phyloP scores from a whole-genome alignment of 23 tunicate genomes.

The Ciona savignyi region DNA sequence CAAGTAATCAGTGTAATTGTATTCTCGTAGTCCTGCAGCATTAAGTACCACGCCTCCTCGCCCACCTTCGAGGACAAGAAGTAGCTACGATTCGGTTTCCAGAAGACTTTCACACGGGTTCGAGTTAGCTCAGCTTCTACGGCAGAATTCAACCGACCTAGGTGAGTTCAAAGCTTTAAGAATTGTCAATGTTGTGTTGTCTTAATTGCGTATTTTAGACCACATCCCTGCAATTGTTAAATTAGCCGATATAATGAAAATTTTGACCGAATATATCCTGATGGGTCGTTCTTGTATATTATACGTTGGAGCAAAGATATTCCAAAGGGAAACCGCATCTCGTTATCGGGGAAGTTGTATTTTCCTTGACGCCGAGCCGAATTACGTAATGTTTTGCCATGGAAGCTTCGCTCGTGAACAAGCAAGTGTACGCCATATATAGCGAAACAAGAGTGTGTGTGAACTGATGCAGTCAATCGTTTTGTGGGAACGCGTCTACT shows the following conservation, averaged over 20 bases:
- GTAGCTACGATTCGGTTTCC: slow-evolving; percentile 68
- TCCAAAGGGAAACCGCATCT: background rate
- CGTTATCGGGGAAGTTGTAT: background rate
- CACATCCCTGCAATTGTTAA: too few species aligned
- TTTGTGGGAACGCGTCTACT: background rate
- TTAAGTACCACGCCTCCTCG: slow-evolving; percentile 57
- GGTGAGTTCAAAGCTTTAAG: too few species aligned
- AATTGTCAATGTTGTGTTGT: too few species aligned
- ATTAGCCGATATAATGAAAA: too few species aligned
- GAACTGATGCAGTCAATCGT: background rate
- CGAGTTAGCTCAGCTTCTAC: slow-evolving; percentile 29
- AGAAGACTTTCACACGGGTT: slow-evolving; percentile 53
- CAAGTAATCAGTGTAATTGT: too few species aligned
- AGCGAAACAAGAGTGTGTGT: background rate
- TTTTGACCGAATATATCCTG: too few species aligned
- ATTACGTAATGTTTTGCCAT: background rate
- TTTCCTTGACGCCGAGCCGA: background rate
- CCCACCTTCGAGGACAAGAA: slow-evolving; percentile 71
- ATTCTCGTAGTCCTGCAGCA: too few species aligned
- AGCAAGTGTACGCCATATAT: background rate
- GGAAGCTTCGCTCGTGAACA: background rate
- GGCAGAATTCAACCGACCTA: background rate
- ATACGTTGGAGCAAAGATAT: too few species aligned
- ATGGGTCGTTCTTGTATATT: too few species aligned
- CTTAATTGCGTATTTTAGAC: too few species aligned